These are phyloP conservation scores for Drepana falcataria DNA, from an alignment of 2,888 invertebrate genomes.

Conservation along the genomic window DNA sequence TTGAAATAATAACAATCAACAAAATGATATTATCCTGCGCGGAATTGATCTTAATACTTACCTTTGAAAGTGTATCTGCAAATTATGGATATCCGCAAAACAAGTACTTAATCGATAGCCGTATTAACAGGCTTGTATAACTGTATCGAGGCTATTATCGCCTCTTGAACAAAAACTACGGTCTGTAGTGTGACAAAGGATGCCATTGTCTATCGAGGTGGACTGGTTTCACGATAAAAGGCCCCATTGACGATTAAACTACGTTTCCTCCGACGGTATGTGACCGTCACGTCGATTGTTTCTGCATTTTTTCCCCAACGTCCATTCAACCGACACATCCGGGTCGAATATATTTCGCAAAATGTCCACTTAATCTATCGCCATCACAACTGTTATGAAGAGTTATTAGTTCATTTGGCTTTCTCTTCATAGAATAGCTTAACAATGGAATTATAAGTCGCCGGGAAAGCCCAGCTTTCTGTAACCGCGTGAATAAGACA, in stretches of 20 bases:
- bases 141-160: not conserved
- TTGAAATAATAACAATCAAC: no score
- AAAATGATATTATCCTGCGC: no score
- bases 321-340: slow-evolving; percentile 38
- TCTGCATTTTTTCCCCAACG: slow-evolving; percentile 33
- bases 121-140: not conserved
- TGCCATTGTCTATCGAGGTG: slow-evolving; percentile 47
- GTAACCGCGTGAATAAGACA: slow-evolving; percentile 27
- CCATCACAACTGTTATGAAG: not conserved
- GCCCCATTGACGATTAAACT: slow-evolving; percentile 45
- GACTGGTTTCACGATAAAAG: slow-evolving; percentile 51
- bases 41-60: no score
- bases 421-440: slow-evolving; percentile 37
- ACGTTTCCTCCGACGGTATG: slow-evolving; percentile 37
- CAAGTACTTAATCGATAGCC: not conserved
- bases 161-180: slow-evolving; percentile 2
- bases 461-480: slow-evolving; percentile 52
- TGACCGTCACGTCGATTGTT: slow-evolving; percentile 34
- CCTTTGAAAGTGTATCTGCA: not conserved
- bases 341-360: slow-evolving; percentile 24
- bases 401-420: slow-evolving; percentile 12
- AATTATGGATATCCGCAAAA: not conserved
- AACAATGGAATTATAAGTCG: slow-evolving; percentile 45
- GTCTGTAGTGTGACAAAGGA: slow-evolving; percentile 37
- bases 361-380: not conserved